Base-by-base conservation (phyloP, 2,113 vertebrate species). In the Bambusicola thoracicus region DNA sequence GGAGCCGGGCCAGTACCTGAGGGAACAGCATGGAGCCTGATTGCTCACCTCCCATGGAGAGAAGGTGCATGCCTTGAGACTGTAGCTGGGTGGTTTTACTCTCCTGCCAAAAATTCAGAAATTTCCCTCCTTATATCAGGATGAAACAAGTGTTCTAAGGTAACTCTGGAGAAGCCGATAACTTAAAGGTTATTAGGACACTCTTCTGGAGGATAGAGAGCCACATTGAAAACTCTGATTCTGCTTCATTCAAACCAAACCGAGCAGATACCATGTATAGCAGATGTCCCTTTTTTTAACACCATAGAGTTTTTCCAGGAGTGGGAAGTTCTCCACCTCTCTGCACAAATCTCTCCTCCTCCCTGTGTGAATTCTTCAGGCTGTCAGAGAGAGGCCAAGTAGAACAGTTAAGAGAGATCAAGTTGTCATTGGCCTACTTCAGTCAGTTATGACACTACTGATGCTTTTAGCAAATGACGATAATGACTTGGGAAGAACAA, bases 31-130 rank as follows among this genome's bases (percentile, higher is more conserved):
- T 81, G 79, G 80, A 89, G 73, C 3, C 2, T 79, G 87, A 94
- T 96, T 94, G 87, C 91, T 94, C 90, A 94, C 95, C 94, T 95
- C 95, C 96, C 95, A 94, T 75, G 95, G 72, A 96, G 96, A 94
- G 48, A 93, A 29, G 46, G 81, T 92, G 79, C 79, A 56, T 95
- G 89, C 91, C 70, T 94, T 90, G 40, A 91, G 90, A 94, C 53
- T 94, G 87, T 86, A 96, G 72, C 94, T 96, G 94, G 96, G 96
- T 96, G 94, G 95, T 96, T 96, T 95, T 73, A 84, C 55, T 85
- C 90, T 62, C 53, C 67, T 96, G 94, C 95, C 93, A 96, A 96
- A 95, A 96, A 81, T 79, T 76, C 44, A 92, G 77, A 90, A 92
- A 89, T 81, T 89, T 92, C 58, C 49, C 70, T 89, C 29, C 87